phyloP scores from a whole-genome alignment of 2,888 invertebrate genomes.

The Hirtodrosophila duncani region DNA sequence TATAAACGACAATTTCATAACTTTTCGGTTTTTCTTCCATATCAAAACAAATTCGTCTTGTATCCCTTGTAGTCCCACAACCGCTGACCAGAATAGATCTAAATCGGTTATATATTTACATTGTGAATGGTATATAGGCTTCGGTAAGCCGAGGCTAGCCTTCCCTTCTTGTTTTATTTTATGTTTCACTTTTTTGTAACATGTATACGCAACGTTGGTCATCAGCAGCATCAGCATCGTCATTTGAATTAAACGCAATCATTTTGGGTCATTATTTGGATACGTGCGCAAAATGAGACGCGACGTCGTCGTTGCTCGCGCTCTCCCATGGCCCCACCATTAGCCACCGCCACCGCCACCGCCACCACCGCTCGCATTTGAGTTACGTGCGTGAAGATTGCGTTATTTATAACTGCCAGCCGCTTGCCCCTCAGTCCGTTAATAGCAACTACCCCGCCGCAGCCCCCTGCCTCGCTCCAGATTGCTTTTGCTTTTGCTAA shows the following conservation, averaged over 20 bases:
- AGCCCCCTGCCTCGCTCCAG: not conserved
- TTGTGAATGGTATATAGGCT: not conserved
- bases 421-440: too few species aligned
- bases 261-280: conserved; percentile 75
- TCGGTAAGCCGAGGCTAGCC: too few species aligned
- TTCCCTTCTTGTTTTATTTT: conserved; percentile 16
- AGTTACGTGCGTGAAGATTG: conserved; percentile 72
- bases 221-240: conserved; percentile 42
- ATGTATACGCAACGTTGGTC: conserved; percentile 48
- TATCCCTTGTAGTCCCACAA: too few species aligned
- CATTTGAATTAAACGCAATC: conserved; percentile 71
- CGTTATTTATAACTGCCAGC: conserved; percentile 64
- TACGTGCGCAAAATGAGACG: conserved; percentile 75
- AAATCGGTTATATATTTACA: too few species aligned
- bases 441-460: not conserved
- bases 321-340: conserved; percentile 3
- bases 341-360: conserved; percentile 21
- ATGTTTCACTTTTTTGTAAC: conserved; percentile 15
- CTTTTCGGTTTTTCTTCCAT: too few species aligned
- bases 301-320: conserved; percentile 32
- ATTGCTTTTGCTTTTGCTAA: not conserved
- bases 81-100: too few species aligned
- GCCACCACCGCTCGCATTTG: conserved; percentile 62
- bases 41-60: too few species aligned
- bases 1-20: too few species aligned